Base-by-base conservation (phyloP, 2,888 invertebrate genomes). In the Disparrhopalites patrizii region DNA sequence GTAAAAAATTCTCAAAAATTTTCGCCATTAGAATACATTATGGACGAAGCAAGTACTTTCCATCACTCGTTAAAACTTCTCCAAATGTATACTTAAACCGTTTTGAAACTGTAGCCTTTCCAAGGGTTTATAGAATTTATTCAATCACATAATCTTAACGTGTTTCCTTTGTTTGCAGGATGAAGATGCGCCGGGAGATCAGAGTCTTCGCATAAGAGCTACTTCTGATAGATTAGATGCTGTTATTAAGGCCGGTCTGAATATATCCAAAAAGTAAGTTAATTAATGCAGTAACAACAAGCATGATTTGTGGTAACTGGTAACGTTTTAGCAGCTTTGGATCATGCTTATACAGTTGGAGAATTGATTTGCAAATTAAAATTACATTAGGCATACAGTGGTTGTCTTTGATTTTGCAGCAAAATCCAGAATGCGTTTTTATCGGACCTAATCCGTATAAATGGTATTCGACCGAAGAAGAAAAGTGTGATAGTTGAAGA, bases 341-440 rank as follows among this genome's bases (percentile, higher is more conserved):
- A n/a, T n/a, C n/a, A n/a, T n/a, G n/a, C n/a, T n/a, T n/a, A n/a
- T n/a, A n/a, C n/a, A n/a, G n/a, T n/a, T n/a, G n/a, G n/a, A n/a
- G n/a, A n/a, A n/a, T n/a, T n/a, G n/a, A n/a, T n/a, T 2, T 38
- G 3, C 31, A 10, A 43, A 18, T 60, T 18, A 2, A 40, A 5
- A 31, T 20, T 18, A 13, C 5, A 56, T 8, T n/a, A n/a, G 10
- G 10, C 31, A 28, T 18, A n/a, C n/a, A n/a, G n/a, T n/a, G n/a
- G n/a, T n/a, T n/a, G n/a, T n/a, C n/a, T 18, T 52, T 72, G 69
- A 73, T 71, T 64, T 81, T 84, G 74, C 79, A 90, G 90, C 77
- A 92, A 91, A 85, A 82, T 91, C 47, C 92, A 92, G 77, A 83
- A 84, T 60, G 79, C 86, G 56, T 90, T 93, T 78, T 92, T 91